A percentile compares a stretch with the other conserved stretches of the same genome.
Conservation (phyloP, 2,797 vertebrate species). For the Tragelaphus oryx region DNA sequence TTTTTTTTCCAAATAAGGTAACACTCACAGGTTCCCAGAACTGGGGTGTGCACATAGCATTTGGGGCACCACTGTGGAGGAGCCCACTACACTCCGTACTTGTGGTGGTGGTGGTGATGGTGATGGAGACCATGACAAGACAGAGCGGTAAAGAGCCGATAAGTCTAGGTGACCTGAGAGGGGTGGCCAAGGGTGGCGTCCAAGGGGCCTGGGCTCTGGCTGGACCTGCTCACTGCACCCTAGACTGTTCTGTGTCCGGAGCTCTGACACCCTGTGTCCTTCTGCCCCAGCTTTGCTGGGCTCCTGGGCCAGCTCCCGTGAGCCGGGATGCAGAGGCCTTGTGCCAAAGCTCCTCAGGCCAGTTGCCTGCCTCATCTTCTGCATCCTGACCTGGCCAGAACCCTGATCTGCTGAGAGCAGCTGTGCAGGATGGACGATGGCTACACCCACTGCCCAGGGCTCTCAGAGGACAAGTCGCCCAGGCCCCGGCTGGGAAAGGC, state of each 20-base stretch:
- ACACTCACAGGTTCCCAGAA: background rate
- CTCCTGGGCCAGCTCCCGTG: background rate
- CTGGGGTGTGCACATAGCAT: background rate
- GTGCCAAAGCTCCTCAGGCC: background rate
- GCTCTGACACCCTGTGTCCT: background rate
- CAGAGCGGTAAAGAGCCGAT: background rate
- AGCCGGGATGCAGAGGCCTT: accelerated
- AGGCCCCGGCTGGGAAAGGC: background rate
- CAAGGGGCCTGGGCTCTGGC: background rate
- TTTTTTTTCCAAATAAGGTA: background rate
- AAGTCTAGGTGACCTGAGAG: background rate
- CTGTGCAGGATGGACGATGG: background rate
- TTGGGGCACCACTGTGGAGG: accelerated
- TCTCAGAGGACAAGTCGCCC: accelerated
- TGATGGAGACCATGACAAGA: background rate
- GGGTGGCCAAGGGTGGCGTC: background rate
- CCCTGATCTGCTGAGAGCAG: background rate
- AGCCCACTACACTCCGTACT: background rate
- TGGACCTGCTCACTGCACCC: background rate
- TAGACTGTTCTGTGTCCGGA: background rate
- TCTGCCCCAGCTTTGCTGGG: background rate
- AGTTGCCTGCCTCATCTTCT: background rate
- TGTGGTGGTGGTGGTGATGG: background rate
- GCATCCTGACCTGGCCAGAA: background rate
- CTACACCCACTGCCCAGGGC: background rate